A percentile compares a stretch with the other conserved stretches of the same genome.
These are phyloP conservation scores for Pipistrellus pipistrellus DNA, from an alignment of 2,797 vertebrate genomes.

Conservation along the genomic window DNA sequence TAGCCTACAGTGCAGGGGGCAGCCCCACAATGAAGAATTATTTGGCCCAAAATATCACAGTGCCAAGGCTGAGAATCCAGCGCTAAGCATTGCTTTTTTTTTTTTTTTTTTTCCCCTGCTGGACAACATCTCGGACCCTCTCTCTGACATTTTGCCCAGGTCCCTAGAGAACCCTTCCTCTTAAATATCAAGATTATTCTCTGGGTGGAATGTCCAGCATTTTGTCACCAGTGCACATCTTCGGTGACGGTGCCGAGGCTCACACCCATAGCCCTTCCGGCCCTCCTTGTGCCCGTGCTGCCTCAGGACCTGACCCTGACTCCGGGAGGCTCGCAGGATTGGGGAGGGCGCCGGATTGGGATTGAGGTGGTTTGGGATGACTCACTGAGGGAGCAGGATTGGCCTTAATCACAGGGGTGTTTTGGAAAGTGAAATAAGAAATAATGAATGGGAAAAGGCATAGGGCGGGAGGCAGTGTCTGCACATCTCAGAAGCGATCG, in stretches of 20 bases:
- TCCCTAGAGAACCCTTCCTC: not conserved
- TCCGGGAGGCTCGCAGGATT: not conserved
- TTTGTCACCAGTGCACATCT: not conserved
- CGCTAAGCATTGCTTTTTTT: not conserved
- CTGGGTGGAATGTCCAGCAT: not conserved
- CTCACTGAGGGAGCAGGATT: not conserved
- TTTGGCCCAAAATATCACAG: not conserved
- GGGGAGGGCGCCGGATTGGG: not conserved
- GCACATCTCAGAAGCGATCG: not conserved
- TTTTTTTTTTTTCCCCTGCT: not conserved
- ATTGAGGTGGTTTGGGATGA: not conserved
- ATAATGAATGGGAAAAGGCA: not conserved
- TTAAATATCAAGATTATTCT: not conserved
- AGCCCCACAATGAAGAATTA: not conserved
- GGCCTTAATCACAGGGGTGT: not conserved
- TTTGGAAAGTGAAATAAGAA: constrained; percentile 39
- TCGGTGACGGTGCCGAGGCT: not conserved
- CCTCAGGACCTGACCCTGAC: not conserved
- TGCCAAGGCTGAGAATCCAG: not conserved
- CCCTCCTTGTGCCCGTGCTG: not conserved
- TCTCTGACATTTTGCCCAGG: not conserved
- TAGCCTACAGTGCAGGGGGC: not conserved
- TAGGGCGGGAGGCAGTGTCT: not conserved
- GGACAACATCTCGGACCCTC: not conserved
- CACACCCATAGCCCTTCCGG: not conserved